These are phyloP conservation scores for Ophion ventricosus DNA, from an alignment of 2,888 invertebrate species.

Conservation along the genomic window DNA sequence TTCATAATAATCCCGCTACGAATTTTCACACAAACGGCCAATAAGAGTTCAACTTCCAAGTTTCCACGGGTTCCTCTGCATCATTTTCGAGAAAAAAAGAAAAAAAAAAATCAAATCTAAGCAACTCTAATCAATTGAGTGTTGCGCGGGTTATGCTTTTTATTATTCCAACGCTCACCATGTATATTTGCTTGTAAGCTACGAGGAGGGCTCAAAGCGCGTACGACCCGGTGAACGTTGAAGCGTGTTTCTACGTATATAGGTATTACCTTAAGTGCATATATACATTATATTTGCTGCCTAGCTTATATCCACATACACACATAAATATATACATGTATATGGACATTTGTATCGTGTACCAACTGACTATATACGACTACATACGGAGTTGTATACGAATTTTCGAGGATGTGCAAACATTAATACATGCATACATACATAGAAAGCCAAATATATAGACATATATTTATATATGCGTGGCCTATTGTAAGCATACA, in stretches of 20 bases:
- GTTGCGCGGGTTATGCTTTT: background rate
- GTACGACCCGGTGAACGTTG: conserved; percentile 19
- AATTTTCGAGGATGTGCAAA: no score
- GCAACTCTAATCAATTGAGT: no score
- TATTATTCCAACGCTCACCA: background rate
- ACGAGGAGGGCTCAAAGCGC: background rate
- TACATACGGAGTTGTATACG: no score
- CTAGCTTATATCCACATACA: background rate
- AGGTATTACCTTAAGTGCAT: background rate
- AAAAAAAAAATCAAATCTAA: no score
- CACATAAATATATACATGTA: background rate
- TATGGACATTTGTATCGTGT: background rate
- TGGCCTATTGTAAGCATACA: background rate
- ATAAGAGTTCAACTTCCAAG: no score
- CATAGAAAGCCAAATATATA: background rate
- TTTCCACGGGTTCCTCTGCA: no score
- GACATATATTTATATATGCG: background rate
- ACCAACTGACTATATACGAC: no score
- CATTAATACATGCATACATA: no score
- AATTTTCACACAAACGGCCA: no score
- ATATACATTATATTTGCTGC: background rate
- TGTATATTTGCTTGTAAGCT: background rate
- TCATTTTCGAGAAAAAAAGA: no score
- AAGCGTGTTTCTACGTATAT: background rate
- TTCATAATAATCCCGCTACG: no score